Evolutionary conservation across 1,140 invertebrate genomes (phyloP).

Genomic region (Bombus pyrosoma): DNA sequence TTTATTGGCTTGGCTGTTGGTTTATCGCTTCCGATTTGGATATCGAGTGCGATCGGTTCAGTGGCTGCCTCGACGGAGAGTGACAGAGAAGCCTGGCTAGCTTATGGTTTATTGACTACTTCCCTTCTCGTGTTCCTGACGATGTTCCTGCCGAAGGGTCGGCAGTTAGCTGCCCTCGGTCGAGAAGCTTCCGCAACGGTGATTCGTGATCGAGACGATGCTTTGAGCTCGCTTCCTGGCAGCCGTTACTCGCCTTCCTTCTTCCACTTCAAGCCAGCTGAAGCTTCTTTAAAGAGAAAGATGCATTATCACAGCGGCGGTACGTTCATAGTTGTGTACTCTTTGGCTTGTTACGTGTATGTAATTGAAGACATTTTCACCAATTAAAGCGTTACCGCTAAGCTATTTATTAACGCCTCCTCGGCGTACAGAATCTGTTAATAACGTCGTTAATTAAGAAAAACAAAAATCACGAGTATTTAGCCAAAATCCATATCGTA

Average conservation of each 20-base stretch:
- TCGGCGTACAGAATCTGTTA: too few species aligned
- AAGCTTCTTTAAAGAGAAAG: conserved; percentile 87
- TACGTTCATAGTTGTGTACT: conserved; percentile 36
- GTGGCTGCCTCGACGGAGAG: conserved; percentile 88
- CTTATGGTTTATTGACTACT: conserved; percentile 92
- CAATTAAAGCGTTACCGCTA: neutral
- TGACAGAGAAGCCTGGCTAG: conserved; percentile 93
- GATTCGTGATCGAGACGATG: conserved; percentile 80
- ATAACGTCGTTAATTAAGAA: too few species aligned
- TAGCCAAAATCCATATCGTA: too few species aligned
- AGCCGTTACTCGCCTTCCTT: conserved; percentile 94
- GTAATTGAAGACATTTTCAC: neutral
- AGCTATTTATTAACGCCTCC: too few species aligned
- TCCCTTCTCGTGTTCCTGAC: conserved; percentile 92
- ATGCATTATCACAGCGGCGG: conserved; percentile 79
- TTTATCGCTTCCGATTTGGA: conserved; percentile 92
- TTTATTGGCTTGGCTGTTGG: conserved; percentile 94
- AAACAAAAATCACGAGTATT: too few species aligned
- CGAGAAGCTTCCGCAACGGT: conserved; percentile 83
- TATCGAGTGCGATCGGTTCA: conserved; percentile 86
- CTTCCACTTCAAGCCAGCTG: conserved; percentile 94
- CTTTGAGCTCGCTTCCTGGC: conserved; percentile 89
- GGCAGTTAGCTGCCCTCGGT: conserved; percentile 95
- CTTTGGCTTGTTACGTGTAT: neutral
- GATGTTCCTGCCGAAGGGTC: conserved; percentile 96